A percentile compares a stretch with the other conserved stretches of the same genome.
Evolutionary conservation across 2,797 vertebrate species (phyloP).

Genomic region (Aldrovandia affinis): DNA sequence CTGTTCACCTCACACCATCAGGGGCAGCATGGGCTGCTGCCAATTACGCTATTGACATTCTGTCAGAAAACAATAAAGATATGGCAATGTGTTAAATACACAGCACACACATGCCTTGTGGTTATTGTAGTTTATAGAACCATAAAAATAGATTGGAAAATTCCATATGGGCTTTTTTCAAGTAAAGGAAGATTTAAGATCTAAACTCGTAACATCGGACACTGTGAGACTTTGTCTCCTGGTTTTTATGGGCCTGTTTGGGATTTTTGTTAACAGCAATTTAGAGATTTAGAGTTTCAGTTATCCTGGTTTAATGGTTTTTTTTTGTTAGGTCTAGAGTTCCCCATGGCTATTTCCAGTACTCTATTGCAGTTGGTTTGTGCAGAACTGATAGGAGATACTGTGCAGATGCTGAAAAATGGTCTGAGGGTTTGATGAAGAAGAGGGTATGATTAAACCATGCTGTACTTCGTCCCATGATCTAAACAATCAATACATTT

Average conservation of each 20-base stretch:
- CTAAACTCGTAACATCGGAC: neutral
- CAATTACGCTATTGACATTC: constrained; percentile 34
- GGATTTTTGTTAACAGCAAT: neutral
- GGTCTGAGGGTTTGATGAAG: neutral
- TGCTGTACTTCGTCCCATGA: constrained; percentile 18
- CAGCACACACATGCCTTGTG: neutral
- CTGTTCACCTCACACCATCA: constrained; percentile 41
- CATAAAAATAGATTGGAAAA: neutral
- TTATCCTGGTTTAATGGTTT: neutral
- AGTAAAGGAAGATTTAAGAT: neutral
- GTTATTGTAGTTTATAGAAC: neutral
- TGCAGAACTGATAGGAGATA: neutral
- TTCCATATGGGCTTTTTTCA: neutral
- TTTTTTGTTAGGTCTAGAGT: neutral
- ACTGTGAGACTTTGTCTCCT: neutral
- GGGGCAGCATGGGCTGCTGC: constrained; percentile 44
- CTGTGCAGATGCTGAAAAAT: neutral
- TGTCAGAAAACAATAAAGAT: constrained; percentile 37
- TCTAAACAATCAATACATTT: constrained; percentile 5
- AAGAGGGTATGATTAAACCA: constrained; percentile 45
- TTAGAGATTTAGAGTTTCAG: neutral
- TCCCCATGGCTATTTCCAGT: neutral
- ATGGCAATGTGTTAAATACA: constrained; percentile 35
- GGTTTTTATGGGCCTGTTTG: neutral
- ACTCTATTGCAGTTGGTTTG: neutral